Conservation (phyloP, 2,113 vertebrate species). For the Paratilapia polleni region DNA sequence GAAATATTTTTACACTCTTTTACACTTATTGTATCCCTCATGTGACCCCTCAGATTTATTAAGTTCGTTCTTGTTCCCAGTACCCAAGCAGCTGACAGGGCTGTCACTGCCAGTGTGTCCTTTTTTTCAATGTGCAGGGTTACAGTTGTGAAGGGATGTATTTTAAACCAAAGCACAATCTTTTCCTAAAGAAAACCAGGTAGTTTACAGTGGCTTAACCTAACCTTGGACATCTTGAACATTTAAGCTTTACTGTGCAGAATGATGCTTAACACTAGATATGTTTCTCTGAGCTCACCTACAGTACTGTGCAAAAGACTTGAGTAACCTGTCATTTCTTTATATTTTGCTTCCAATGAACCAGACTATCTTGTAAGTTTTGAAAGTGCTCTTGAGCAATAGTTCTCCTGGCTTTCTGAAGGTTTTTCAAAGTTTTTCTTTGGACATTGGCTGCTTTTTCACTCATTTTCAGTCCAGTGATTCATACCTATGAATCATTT, state of each 20-base stretch:
- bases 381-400: not conserved
- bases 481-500: no score
- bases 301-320: not conserved
- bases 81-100: no score
- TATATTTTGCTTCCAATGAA: not conserved
- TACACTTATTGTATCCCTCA: no score
- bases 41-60: not conserved
- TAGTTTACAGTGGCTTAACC: not conserved
- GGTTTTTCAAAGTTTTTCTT: no score
- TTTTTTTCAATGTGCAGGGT: not conserved
- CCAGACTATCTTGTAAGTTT: no score
- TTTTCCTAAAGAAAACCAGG: not conserved
- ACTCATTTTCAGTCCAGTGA: no score
- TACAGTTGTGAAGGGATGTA: not conserved
- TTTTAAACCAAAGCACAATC: not conserved
- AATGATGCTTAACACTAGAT: rapidly evolving
- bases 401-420: no score
- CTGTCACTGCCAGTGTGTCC: not conserved
- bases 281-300: no score
- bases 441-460: no score
- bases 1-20: not conserved
- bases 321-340: not conserved
- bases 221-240: rapidly evolving
- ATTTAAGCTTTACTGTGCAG: rapidly evolving
- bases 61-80: not conserved